These are phyloP conservation scores for Diplolepis rosae DNA, from an alignment of 2,888 invertebrate species.

Conservation along the genomic window DNA sequence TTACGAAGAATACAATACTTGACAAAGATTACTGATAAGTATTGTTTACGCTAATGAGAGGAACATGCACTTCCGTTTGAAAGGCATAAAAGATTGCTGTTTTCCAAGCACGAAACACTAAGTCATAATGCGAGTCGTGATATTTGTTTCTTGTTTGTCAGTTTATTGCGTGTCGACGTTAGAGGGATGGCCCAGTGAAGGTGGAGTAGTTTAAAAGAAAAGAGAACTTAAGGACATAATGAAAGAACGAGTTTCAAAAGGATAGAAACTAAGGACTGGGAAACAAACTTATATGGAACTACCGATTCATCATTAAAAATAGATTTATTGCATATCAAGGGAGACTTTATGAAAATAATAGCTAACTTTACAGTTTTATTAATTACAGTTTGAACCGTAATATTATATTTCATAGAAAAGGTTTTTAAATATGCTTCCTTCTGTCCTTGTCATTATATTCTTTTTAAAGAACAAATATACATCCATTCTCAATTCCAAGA, in stretches of 20 bases:
- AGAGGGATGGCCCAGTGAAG: background rate
- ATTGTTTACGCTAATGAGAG: background rate
- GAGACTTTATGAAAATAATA: too few relatives aligned
- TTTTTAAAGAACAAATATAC: too few relatives aligned
- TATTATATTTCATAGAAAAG: too few relatives aligned
- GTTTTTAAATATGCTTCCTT: too few relatives aligned
- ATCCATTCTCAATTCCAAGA: too few relatives aligned
- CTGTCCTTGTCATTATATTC: too few relatives aligned
- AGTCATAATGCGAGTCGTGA: conserved; percentile 7
- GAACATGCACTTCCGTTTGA: conserved; percentile 7
- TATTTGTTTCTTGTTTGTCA: background rate
- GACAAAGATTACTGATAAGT: conserved; percentile 1
- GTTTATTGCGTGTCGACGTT: background rate
- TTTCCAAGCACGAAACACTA: background rate
- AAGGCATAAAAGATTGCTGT: background rate
- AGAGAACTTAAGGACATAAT: background rate
- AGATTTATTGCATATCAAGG: too few relatives aligned
- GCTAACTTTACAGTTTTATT: too few relatives aligned
- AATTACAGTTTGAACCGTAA: too few relatives aligned
- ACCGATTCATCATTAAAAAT: too few relatives aligned
- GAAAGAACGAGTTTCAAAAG: background rate
- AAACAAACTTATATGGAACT: too few relatives aligned
- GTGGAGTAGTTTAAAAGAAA: background rate
- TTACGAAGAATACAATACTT: background rate
- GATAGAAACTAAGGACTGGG: background rate